Evolutionary conservation across 2,888 invertebrate species (phyloP).

Genomic region (Stenichneumon culpator): DNA sequence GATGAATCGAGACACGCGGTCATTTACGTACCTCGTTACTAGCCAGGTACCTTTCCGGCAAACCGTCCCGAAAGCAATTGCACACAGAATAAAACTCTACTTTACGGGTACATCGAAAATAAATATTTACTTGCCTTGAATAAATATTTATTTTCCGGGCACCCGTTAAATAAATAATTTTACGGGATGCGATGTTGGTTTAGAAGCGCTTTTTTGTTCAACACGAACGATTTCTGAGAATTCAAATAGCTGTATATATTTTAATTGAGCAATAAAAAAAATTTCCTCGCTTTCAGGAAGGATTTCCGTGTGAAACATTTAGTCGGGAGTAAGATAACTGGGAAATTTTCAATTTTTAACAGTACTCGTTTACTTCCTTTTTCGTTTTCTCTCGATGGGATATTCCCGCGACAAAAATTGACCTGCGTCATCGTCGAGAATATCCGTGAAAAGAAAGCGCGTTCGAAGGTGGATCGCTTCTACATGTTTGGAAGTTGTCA

Average conservation of each 20-base stretch:
- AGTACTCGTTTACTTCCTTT: neutral
- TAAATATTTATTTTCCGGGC: neutral
- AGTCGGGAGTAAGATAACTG: neutral
- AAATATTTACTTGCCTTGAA: neutral
- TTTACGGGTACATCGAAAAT: neutral
- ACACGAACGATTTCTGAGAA: no score
- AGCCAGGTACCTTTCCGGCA: neutral
- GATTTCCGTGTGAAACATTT: neutral
- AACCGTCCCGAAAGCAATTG: neutral
- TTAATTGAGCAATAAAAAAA: no score
- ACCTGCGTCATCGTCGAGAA: slow-evolving; percentile 87
- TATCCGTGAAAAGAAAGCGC: slow-evolving; percentile 86
- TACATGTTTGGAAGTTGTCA: slow-evolving; percentile 64
- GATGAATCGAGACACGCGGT: neutral
- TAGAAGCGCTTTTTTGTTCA: neutral
- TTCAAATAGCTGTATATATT: no score
- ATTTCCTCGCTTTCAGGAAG: neutral
- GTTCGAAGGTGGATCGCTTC: slow-evolving; percentile 73
- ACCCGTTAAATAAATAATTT: neutral
- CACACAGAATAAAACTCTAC: neutral
- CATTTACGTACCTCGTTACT: neutral
- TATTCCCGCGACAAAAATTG: slow-evolving; percentile 85
- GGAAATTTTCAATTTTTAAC: neutral
- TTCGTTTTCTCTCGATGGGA: neutral
- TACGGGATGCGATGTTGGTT: neutral